A percentile compares a stretch with the other conserved stretches of the same genome.
Conservation (phyloP, 2,888 invertebrate genomes). For the Rhogogaster chlorosoma region DNA sequence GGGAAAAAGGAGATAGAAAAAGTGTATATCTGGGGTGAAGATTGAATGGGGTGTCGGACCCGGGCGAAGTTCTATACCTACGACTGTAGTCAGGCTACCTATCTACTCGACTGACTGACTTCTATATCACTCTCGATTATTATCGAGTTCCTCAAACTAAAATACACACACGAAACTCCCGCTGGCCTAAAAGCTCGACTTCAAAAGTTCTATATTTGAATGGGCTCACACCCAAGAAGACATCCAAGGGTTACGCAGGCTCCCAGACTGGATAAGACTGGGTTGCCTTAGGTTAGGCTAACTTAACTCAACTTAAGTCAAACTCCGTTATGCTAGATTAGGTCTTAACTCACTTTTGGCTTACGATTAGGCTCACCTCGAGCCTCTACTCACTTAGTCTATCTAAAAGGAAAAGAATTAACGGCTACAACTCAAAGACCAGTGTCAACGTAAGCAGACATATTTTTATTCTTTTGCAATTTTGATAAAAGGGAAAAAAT, state of each 20-base stretch:
- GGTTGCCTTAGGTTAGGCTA: not conserved
- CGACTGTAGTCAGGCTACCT: not conserved
- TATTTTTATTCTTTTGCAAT: not conserved
- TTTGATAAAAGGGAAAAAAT: no score
- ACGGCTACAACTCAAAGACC: not conserved
- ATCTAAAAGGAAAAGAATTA: not conserved
- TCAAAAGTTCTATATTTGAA: conserved; percentile 46
- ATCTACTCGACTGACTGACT: not conserved
- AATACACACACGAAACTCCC: conserved; percentile 32
- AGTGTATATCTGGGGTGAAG: not conserved
- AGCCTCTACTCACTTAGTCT: not conserved
- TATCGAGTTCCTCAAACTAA: conserved; percentile 27
- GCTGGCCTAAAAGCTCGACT: conserved; percentile 44
- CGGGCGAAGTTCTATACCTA: not conserved
- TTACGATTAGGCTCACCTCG: not conserved
- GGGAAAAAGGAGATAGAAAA: not conserved
- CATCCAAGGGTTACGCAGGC: not conserved
- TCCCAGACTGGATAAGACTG: conserved; percentile 17
- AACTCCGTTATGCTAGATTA: conserved; percentile 2
- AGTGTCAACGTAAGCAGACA: not conserved
- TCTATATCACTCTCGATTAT: conserved; percentile 28
- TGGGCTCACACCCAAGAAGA: conserved; percentile 1
- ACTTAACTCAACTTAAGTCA: not conserved
- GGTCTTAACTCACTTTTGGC: not conserved
- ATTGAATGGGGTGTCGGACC: conserved; percentile 9